phyloP scores from a whole-genome alignment of 2,113 vertebrate genomes.

The Peromyscus leucopus region DNA sequence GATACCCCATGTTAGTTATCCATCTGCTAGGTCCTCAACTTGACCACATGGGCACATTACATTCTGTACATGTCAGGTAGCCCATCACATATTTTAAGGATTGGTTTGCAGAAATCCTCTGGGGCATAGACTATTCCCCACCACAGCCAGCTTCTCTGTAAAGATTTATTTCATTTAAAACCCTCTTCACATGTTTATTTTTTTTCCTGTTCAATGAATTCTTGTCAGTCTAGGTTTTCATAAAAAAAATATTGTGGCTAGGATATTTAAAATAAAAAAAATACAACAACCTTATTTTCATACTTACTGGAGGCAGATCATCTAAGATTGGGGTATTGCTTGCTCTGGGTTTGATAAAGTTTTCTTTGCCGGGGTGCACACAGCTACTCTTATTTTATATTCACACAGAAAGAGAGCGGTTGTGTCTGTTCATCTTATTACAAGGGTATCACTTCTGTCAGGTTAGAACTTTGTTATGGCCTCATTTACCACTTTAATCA shows the following conservation, averaged over 20 bases:
- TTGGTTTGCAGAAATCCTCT: neutral
- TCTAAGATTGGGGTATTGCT: neutral
- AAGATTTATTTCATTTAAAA: neutral
- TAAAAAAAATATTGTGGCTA: neutral
- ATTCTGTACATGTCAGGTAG: neutral
- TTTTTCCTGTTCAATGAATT: neutral
- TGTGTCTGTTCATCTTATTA: neutral
- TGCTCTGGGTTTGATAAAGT: neutral
- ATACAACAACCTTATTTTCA: neutral
- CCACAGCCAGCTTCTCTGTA: neutral
- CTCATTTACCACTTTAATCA: neutral
- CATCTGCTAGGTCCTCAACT: neutral
- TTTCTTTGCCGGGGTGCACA: neutral
- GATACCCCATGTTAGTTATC: neutral
- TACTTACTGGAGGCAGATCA: neutral
- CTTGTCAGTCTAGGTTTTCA: neutral
- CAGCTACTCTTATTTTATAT: neutral
- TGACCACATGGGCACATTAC: neutral
- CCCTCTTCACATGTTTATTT: fast-evolving
- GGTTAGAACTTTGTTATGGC: neutral
- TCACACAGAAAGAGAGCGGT: neutral
- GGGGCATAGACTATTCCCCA: neutral
- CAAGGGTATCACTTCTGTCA: neutral
- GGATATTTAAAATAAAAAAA: neutral
- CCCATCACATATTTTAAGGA: neutral